Conservation (phyloP, 2,113 vertebrate species). For the Budorcas taxicolor region DNA sequence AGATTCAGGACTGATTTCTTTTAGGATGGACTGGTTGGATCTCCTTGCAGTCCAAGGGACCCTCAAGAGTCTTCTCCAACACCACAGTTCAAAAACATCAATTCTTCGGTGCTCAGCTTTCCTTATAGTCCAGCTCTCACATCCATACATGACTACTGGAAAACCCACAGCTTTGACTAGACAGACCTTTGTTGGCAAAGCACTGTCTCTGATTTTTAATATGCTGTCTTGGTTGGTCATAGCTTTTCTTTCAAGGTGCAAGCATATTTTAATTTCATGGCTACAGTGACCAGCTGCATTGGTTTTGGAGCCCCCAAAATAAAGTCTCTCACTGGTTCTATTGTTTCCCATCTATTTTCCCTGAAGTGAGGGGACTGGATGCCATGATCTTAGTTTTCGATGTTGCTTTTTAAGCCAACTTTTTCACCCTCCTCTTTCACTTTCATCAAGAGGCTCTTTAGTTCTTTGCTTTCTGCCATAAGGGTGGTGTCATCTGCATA, state of each 20-base stretch:
- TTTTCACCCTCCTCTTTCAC: not conserved
- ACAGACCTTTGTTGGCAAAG: not conserved
- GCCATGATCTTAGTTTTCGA: not conserved
- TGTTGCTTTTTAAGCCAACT: not conserved
- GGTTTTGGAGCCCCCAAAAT: not conserved
- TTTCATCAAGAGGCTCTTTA: not conserved
- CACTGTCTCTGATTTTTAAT: not conserved
- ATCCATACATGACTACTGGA: not conserved
- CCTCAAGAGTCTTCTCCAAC: not conserved
- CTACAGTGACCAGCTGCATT: not conserved
- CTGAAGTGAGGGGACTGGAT: not conserved
- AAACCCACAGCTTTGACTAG: not conserved
- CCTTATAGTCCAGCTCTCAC: not conserved
- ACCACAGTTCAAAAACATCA: not conserved
- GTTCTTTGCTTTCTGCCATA: not conserved
- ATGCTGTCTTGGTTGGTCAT: not conserved
- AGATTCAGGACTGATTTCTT: not conserved
- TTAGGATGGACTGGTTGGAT: not conserved
- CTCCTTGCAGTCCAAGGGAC: not conserved
- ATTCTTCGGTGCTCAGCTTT: rapidly evolving
- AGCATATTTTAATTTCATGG: rapidly evolving
- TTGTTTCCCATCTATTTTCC: not conserved
- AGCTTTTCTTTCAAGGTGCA: not conserved
- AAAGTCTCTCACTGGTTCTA: not conserved
- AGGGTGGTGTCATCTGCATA: not conserved